Base-by-base conservation (phyloP, 2,797 vertebrate genomes). In the Cephalopachus bancanus region DNA sequence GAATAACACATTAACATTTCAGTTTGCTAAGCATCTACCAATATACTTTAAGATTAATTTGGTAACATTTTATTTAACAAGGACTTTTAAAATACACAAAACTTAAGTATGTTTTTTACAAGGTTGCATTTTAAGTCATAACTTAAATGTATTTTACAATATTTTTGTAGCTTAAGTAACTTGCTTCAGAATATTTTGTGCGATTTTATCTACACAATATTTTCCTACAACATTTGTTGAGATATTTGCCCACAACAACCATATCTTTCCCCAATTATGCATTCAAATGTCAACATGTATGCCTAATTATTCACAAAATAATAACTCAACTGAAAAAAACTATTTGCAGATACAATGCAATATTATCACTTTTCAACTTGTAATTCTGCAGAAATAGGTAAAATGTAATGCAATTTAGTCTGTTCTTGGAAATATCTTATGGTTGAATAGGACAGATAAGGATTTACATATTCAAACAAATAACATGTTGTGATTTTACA, bases 191-290 rank as follows among this genome's bases (percentile, higher is more conserved):
- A 95, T 72, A 76, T 33, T 65, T 49, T 81, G 7, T 65, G n/a
- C 1, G n/a, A 79, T 28, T 83, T 74, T 64, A 94, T 79, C 84
- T 87, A 53, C 3, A 71, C 14, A 55, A 33, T 2, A 87, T 83
- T 65, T 83, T 57, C n/a, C 14, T 91, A 72, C 11, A 96, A 30
- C 91, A 89, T 91, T 85, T 92, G 22, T 51, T 85, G 20, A 57
- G 93, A 57, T 9, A 51, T 51, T 81, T 79, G 91, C 86, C 49
- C 28, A 10, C 9, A 74, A 28, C 10, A 94, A 84, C 59, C 14
- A 90, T 44, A 57, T 64, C 79, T 78, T 83, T 44, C 37, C 49
- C 93, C 16, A 94, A 87, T 64, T 44, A 74, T 1, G 2, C n/a
- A 83, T 59, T 87, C 10, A 53, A 57, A 76, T 28, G 24, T 85